Evolutionary conservation across 2,113 vertebrate species (phyloP).

Genomic region (Nothoprocta perdicaria): DNA sequence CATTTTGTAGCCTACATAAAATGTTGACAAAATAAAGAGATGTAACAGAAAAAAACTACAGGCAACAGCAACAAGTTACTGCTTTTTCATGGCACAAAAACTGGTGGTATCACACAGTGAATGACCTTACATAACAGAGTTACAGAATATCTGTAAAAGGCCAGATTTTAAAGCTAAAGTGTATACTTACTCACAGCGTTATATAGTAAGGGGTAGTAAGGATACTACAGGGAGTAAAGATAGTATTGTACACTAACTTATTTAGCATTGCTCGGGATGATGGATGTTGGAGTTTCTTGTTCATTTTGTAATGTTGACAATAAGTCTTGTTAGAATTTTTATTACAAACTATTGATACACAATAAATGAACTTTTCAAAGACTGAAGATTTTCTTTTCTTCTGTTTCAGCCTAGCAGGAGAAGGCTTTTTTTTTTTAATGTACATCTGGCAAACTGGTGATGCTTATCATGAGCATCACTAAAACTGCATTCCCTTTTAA

Average conservation of each 20-base stretch:
- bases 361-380: constrained; percentile 73
- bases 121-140: not conserved
- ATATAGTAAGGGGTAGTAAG: not conserved
- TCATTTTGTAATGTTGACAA: constrained; percentile 60
- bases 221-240: not conserved
- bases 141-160: not conserved
- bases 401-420: not conserved
- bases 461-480: not conserved
- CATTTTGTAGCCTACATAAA: not conserved
- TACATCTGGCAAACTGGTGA: not conserved
- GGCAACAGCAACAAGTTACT: not conserved
- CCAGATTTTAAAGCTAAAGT: not conserved
- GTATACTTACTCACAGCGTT: not conserved
- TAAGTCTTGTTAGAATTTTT: constrained; percentile 55
- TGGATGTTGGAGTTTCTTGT: constrained; percentile 58
- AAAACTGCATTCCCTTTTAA: not conserved
- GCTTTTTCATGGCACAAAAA: not conserved
- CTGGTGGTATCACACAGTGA: not conserved
- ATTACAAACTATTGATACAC: constrained; percentile 52
- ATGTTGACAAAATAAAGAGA: constrained; percentile 4
- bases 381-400: not conserved
- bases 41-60: not conserved
- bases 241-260: constrained; percentile 5
- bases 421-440: not conserved
- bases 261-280: constrained; percentile 43